phyloP scores from a whole-genome alignment of 2,888 invertebrate species.

The Diarsia rubi region DNA sequence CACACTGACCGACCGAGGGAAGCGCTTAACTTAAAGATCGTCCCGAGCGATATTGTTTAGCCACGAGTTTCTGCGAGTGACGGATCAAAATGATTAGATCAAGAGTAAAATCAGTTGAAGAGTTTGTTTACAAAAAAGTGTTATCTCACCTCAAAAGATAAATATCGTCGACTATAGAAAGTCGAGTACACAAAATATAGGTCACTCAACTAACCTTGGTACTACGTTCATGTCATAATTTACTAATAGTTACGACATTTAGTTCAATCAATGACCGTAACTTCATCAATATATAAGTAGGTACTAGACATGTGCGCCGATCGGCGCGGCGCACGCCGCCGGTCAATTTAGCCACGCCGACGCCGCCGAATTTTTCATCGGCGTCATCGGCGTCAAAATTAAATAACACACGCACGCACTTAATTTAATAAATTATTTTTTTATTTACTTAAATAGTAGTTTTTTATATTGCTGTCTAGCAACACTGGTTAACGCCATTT shows the following conservation, averaged over 20 bases:
- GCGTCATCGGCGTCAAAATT: no score
- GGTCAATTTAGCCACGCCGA: no score
- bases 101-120: no score
- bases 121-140: neutral
- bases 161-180: neutral
- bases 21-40: neutral
- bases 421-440: no score
- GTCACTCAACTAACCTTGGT: neutral
- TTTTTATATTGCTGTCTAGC: no score
- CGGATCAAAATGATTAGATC: no score
- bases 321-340: no score
- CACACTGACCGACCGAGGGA: neutral
- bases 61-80: neutral
- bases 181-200: neutral
- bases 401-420: no score
- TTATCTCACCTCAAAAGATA: conserved; percentile 7
- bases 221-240: neutral
- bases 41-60: neutral
- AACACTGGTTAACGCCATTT: no score
- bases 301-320: no score
- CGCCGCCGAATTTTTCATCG: no score
- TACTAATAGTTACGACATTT: conserved; percentile 27
- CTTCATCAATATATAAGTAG: neutral
- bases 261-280: conserved; percentile 25
- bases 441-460: no score